Evolutionary conservation across 2,888 invertebrate species (phyloP), one percentile per base, ranked within the genome.

Genomic region (Epinotia ramella): DNA sequence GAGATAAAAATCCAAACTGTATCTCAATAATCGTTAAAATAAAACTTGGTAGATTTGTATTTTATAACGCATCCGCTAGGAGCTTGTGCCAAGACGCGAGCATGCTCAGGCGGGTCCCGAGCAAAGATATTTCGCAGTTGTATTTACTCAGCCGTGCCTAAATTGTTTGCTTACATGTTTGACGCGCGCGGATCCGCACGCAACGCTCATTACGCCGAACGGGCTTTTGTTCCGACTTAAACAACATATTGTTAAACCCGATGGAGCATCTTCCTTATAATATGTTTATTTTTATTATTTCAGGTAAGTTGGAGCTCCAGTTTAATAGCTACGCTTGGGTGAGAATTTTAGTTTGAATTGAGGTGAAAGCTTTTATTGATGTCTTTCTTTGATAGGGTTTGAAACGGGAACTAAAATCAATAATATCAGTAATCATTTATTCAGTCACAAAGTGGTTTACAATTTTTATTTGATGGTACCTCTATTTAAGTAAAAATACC

Each of bases 91-190:
- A 67, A 56, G 67, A 28, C 66, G 64, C 59, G 13, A 65, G 70
- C 62, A 67, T 72, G 72, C 88, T 89, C 88, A 88, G 88, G 85
- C 87, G 87, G 82, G 87, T 88, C 89, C 88, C 90, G 85, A 88
- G 88, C 89, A 86, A 90, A 91, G 93, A 93, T 92, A 94, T 94
- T 92, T 92, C 91, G 88, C 88, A 89, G 90, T 91, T 88, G 90
- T 93, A 94, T 94, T 94, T 94, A 93, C 90, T 93, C 93, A 94
- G 93, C 93, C 94, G 91, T 91, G 86, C 90, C 91, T 91, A 93
- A 94, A 92, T 91, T 93, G 94, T 94, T 94, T 94, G 92, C 92
- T 93, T 93, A 94, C 91, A 93, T 91, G 93, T 94, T 93, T 93
- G 94, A 93, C 93, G 91, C 93, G 89, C 89, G 78, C 76, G 40